phyloP scores from a whole-genome alignment of 2,113 vertebrate genomes.

The Erpornis zantholeuca region DNA sequence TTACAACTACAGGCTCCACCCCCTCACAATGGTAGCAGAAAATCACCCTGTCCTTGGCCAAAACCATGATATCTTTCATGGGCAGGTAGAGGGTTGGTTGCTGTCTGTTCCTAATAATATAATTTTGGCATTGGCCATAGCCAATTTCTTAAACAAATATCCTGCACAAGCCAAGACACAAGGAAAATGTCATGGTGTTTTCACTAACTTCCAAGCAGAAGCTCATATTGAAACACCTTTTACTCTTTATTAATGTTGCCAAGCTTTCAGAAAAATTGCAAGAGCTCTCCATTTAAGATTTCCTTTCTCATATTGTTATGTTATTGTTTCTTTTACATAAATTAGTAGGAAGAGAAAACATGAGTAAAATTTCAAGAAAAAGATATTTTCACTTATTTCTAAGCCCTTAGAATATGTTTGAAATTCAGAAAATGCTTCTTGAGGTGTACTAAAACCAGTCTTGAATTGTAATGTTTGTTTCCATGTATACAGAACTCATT shows the following conservation, averaged over 20 bases:
- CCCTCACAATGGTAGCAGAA: not conserved
- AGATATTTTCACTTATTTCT: not conserved
- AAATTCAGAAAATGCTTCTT: not conserved
- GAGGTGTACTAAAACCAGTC: not conserved
- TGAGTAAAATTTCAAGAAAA: not conserved
- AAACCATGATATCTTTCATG: not conserved
- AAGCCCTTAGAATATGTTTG: not conserved
- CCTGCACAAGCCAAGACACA: not conserved
- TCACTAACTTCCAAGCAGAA: not conserved
- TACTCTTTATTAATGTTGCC: not conserved
- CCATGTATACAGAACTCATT: not conserved
- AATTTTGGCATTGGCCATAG: not conserved
- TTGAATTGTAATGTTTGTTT: not conserved
- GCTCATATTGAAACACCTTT: not conserved
- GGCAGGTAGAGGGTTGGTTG: not conserved
- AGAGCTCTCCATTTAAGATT: not conserved
- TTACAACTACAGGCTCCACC: not conserved
- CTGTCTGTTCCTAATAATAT: not conserved
- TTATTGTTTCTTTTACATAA: not conserved
- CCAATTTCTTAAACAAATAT: not conserved
- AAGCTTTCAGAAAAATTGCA: not conserved
- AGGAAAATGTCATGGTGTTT: not conserved
- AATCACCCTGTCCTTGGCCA: not conserved
- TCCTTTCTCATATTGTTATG: not conserved
- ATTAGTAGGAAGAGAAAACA: not conserved